Evolutionary conservation across 2,113 vertebrate species (phyloP), one percentile per base, ranked within the genome.

Genomic region (Peromyscus californicus): DNA sequence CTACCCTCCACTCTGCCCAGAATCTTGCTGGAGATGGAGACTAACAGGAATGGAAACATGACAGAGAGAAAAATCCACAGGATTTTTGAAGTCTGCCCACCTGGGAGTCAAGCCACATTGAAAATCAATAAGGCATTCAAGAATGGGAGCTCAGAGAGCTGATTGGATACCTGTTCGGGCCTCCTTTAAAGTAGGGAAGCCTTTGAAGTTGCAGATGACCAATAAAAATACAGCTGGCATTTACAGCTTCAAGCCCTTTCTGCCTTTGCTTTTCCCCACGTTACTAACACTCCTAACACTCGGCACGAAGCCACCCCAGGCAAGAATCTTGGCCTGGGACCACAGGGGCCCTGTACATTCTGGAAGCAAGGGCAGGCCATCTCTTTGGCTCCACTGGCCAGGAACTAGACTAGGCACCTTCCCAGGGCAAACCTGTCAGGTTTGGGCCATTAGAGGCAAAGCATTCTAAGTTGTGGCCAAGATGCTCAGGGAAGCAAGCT

Each of bases 191-290:
- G 98, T 95, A 97, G 97, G 97, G 98, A 98, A 98, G 45, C 74
- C 98, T 99, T 99, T 99, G 99, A 99, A 98, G 98, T 98, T 98
- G 97, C 98, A 98, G 98, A 98, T 65, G 33, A 97, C 97, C 98
- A 98, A 98, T 99, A 99, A 99, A 99, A 98, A 98, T 48, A 96
- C 98, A 99, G 98, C 98, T 98, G 98, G 98, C 93, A 93, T 96
- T 96, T 96, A 98, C 96, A 88, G 95, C 98, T 98, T 94, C 97
- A 92, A 93, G 93, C 97, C 95, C 95, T 94, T 94, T 97, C 94
- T 94, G 97, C 0, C 0, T 0, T 70, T 90, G 96, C 93, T 95
- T 97, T 97, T 54, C 74, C 97, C 98, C 94, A 61, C 84, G 79
- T 93, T 97, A 95, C 98, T 79, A 90, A 96, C 31, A 95, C 89